Base-by-base conservation (phyloP, 2,888 invertebrate species). In the Agriopis leucophaearia region DNA sequence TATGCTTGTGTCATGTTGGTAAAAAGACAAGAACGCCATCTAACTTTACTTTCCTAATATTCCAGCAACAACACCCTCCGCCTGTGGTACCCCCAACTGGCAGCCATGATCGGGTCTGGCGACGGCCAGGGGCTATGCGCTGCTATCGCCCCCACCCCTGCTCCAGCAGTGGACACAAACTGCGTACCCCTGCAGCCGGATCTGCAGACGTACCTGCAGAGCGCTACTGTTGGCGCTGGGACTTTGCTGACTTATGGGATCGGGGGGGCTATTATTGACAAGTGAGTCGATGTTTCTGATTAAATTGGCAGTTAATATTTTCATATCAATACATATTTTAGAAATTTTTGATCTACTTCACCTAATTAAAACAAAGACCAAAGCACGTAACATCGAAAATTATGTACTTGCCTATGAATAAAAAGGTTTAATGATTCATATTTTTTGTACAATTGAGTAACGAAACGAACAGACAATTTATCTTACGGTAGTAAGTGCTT, bases 81-180 rank as follows among this genome's bases (percentile, higher is more conserved):
- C 15, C 94, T 98, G 44, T 98, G 98, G 98, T 95, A 98, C 74
- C 98, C 98, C 0, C 97, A 98, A 82, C 92, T 98, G 36, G 97
- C 98, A 74, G 95, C 96, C 63, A 96, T 96, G 84, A 96, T 96
- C 55, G 82, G 87, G 7, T 80, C 88, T 0, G 81, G 82, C 35
- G 15, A 51, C 1, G 60, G 83, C 44, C 74, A 83, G 51, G 84
- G 85, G n/a, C 84, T 93, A 2, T 94, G 94, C 70, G 82, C 91
- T 0, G 92, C 93, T 65, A 88, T 91, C 63, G 87, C 87, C 0
- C 89, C 90, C 0, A 71, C 72, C 55, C 0, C 75, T 74, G 1
- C 68, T 8, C 66, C 69, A 0, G 77, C 71, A 0, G 70, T 73
- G 0, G 83, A 74, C 13, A 69, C 71, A 0, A 60, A 56, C 51